Evolutionary conservation across 2,888 invertebrate genomes (phyloP).

Genomic region (Carterocephalus palaemon): DNA sequence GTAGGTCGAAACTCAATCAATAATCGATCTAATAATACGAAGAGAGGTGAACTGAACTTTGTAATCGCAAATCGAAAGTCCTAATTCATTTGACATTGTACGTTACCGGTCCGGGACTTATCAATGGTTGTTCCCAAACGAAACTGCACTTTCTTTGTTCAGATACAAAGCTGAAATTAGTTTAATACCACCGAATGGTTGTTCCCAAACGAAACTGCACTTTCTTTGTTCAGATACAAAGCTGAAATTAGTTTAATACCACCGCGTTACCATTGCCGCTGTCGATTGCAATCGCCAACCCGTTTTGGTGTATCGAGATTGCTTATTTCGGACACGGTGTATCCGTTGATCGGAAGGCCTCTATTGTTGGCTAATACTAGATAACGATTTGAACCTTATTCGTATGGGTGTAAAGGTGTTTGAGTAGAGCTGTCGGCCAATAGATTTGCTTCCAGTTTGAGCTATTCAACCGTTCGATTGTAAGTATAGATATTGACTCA

Average conservation of each 20-base stretch:
- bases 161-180: no score
- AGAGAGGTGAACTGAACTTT: neutral
- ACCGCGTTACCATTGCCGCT: no score
- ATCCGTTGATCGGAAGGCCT: conserved; percentile 13
- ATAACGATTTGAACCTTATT: conserved; percentile 3
- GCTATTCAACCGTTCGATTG: no score
- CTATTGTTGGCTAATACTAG: conserved; percentile 8
- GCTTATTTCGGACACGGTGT: conserved; percentile 21
- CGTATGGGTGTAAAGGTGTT: neutral
- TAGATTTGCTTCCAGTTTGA: neutral
- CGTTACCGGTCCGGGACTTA: neutral
- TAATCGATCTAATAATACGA: neutral
- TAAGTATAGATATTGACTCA: conserved; percentile 10
- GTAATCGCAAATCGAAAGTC: neutral
- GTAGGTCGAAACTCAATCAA: neutral
- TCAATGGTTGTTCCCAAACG: neutral
- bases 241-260: no score
- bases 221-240: neutral
- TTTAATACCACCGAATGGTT: no score
- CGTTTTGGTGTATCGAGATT: conserved; percentile 18
- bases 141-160: neutral
- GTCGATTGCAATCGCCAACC: conserved; percentile 14
- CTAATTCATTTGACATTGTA: conserved; percentile 8
- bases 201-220: no score
- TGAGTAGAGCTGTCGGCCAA: neutral